These are phyloP conservation scores for Aphelocoma coerulescens DNA, from an alignment of 2,113 vertebrate species.

Conservation along the genomic window DNA sequence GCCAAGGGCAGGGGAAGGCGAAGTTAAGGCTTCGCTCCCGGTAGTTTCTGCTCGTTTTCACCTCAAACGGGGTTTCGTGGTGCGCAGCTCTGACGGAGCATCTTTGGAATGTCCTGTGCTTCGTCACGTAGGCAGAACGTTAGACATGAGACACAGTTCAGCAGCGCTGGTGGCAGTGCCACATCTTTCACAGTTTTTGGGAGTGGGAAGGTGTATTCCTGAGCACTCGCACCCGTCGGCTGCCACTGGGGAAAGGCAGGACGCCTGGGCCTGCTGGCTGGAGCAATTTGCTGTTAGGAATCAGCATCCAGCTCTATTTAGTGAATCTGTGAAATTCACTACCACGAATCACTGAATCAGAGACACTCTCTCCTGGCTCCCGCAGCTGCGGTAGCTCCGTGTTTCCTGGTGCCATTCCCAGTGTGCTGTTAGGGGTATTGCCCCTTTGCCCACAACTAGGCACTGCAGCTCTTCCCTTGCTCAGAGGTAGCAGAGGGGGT, in stretches of 20 bases:
- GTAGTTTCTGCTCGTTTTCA: not conserved
- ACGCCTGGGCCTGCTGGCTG: not conserved
- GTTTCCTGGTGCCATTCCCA: not conserved
- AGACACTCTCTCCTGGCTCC: not conserved
- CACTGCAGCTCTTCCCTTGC: not conserved
- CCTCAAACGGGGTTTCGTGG: not conserved
- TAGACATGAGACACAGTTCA: accelerated
- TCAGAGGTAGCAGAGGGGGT: not conserved
- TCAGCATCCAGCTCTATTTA: not conserved
- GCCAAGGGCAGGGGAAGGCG: not conserved
- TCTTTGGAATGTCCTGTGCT: not conserved
- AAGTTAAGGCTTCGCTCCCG: not conserved
- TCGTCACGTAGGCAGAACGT: not conserved
- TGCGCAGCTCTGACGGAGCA: not conserved
- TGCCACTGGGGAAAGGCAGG: not conserved
- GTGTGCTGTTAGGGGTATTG: not conserved
- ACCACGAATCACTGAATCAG: not conserved
- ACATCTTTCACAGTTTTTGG: not conserved
- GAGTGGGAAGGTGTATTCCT: not conserved
- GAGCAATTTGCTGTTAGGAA: not conserved
- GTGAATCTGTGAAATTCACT: not conserved
- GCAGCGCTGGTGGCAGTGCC: not conserved
- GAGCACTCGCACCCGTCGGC: accelerated
- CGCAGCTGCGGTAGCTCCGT: not conserved
- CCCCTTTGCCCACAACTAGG: not conserved